Percentiles rank a stretch among this genome's conserved stretches.
These are phyloP conservation scores for Cylloceria caligata DNA, from an alignment of 2,888 invertebrate genomes.

Conservation along the genomic window DNA sequence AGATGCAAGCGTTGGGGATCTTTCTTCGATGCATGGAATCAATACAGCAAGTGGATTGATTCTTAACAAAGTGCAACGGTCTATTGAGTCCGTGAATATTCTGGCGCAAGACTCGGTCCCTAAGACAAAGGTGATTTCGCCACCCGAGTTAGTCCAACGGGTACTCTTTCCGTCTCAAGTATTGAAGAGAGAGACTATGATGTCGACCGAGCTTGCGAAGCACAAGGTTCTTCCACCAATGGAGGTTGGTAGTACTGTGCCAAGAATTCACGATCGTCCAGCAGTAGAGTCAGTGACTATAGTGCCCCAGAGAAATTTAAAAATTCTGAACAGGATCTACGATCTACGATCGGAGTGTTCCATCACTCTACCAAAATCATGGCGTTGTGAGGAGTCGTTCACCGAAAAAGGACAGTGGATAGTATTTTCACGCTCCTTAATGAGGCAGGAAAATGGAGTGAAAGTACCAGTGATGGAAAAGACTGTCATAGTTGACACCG, in stretches of 20 bases:
- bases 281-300: background rate
- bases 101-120: too few species aligned
- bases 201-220: background rate
- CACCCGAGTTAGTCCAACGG: too few species aligned
- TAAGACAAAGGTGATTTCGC: too few species aligned
- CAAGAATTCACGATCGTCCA: background rate
- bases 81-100: too few species aligned
- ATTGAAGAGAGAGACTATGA: background rate
- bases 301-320: background rate
- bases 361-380: constrained; percentile 35
- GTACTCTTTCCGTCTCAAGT: too few species aligned
- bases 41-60: background rate
- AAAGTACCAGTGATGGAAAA: constrained; percentile 16
- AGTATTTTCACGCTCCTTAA: constrained; percentile 26
- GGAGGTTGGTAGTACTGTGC: background rate
- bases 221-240: background rate
- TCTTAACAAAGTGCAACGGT: background rate
- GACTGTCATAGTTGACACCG: constrained; percentile 20
- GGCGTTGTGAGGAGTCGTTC: constrained; percentile 12
- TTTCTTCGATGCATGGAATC: background rate
- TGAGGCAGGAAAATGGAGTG: constrained; percentile 3
- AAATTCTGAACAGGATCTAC: constrained; percentile 23
- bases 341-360: constrained; percentile 23
- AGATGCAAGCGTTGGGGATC: background rate
- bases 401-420: constrained; percentile 14